Base-by-base conservation (phyloP, 1,140 invertebrate genomes). In the Dreissena rostriformis region DNA sequence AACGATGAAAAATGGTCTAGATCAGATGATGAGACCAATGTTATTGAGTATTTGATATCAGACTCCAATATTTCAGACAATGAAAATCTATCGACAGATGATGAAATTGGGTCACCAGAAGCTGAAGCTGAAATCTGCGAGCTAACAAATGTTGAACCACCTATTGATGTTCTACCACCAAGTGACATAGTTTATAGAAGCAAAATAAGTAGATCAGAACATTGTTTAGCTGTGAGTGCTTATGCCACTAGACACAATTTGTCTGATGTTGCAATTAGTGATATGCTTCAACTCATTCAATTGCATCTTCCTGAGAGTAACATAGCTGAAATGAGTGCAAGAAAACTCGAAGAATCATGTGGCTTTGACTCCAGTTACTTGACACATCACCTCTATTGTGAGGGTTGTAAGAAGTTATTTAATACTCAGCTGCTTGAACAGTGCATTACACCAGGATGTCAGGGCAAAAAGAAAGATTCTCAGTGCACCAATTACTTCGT, bases 401-500 rank as follows among this genome's bases (percentile, higher is more conserved):
- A 72, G 24, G 6, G 49, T 12, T 72, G 70, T 52, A 72, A 72
- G 6, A 72, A 72, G 51, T 7, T 51, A 10, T 72, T 49, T 49
- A 72, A 12, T 22, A 51, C 11, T 72, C 29, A 72, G 49, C 22
- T n/a, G n/a, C n/a, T 49, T 24, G 57, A 73, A 5, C 14, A 39
- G 0, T 82, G 79, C 49, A 19, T 24, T 24, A 82, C 68, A 29
- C 79, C 79, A 10, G 68, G 68, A 63, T 82, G 79, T 51, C 15
- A 29, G 19, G 79, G 79, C 1, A 49, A 12, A 57, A 73, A 5
- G 0, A n/a, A 61, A 52, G 29, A 4, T 11, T 4, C 65, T 4
- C 26, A 24, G 22, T 49, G 11, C 11, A 81, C n/a, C n/a, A n/a
- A 81, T 1, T 82, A 82, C 29, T 82, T 82, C 66, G 79, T 82